Percentiles rank a stretch among this genome's conserved stretches.
These are phyloP conservation scores for Poecilus cupreus DNA, from an alignment of 2,888 invertebrate genomes.

Conservation along the genomic window DNA sequence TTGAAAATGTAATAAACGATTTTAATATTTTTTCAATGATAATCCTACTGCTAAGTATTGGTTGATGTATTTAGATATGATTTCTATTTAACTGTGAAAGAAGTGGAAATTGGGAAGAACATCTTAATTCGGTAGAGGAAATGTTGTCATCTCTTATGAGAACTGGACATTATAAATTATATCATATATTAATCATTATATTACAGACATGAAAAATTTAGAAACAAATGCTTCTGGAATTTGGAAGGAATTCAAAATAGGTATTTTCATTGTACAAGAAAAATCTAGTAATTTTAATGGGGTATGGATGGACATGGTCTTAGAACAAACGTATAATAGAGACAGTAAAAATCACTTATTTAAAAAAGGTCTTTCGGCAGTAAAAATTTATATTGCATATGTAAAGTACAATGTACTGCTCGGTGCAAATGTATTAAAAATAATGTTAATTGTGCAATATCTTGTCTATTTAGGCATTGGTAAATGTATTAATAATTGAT, in stretches of 20 bases:
- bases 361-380: background rate
- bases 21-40: background rate
- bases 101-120: slow-evolving; percentile 18
- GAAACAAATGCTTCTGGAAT: background rate
- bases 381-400: background rate
- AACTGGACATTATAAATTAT: slow-evolving; percentile 39
- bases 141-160: slow-evolving; percentile 44
- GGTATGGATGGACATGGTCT: slow-evolving; percentile 43
- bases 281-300: slow-evolving; percentile 37
- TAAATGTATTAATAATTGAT: too few species aligned
- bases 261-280: slow-evolving; percentile 31
- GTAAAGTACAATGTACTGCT: background rate
- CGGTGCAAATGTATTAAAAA: background rate
- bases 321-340: slow-evolving; percentile 50
- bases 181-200: slow-evolving; percentile 40
- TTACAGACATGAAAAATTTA: slow-evolving; percentile 1
- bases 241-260: background rate
- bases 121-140: slow-evolving; percentile 35
- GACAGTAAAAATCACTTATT: slow-evolving; percentile 29
- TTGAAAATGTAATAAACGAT: background rate
- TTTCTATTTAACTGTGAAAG: background rate
- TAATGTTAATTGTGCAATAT: background rate
- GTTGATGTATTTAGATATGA: background rate
- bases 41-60: slow-evolving; percentile 11
- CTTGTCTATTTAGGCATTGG: too few species aligned